Base-by-base conservation (phyloP, 2,113 vertebrate genomes). In the Tragelaphus scriptus region DNA sequence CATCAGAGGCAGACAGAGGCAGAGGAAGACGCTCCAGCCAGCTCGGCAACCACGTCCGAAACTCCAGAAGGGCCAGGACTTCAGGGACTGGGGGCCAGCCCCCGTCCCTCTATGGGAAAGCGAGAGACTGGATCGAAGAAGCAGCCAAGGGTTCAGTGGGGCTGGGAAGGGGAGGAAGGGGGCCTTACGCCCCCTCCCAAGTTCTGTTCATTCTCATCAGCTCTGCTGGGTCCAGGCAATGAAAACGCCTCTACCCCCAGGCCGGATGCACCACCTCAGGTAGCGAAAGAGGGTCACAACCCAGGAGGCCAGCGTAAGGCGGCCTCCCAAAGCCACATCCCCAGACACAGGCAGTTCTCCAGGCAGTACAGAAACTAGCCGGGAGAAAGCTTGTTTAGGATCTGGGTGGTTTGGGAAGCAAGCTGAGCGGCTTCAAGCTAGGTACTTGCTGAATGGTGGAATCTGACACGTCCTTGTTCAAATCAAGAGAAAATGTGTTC, bases 111-210 rank as follows among this genome's bases (percentile, higher is more conserved):
- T 59, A 10, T 7, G 30, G 79, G 49, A 40, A n/a, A 77, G 30
- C 53, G 8, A 6, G 55, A 79, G 51, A 65, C 63, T 28, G n/a
- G 21, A 51, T 2, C 19, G 1, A 80, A 19, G 25, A 3, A 36
- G n/a, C 9, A 77, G 11, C 51, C 9, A 16, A 56, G 51, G 44
- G 49, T 30, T 75, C 16, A 1, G 5, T 19, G 30, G 44, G 53
- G 16, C 36, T 11, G 15, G 63, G 19, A 65, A 9, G 28, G 15
- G 30, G 84, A 80, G 68, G 79, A 44, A 75, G 71, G 11, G 40
- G 28, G 28, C 11, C 82, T 47, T 3, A 2, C 0, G 2, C 6
- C 3, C 16, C 32, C 44, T 44, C 2, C 16, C 21, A 6, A 49
- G 40, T 4, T 86, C 12, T 44, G 56, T 47, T 51, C 40, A 5